phyloP scores from a whole-genome alignment of 2,113 vertebrate genomes.

The Naja naja region DNA sequence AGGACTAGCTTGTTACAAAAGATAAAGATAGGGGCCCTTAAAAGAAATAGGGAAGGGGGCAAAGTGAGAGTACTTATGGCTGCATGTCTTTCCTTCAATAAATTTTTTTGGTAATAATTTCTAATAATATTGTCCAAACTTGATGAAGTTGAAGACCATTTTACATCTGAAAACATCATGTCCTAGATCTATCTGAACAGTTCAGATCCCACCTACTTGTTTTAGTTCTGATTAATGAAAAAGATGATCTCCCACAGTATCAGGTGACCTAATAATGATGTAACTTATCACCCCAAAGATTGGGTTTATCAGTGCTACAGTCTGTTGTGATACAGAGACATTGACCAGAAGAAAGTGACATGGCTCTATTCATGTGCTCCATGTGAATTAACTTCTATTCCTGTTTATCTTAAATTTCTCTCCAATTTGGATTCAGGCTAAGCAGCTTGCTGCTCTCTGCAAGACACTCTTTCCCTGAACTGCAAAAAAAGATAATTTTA shows the following conservation, averaged over 20 bases:
- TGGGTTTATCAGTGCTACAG: background rate
- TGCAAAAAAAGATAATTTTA: slow-evolving; percentile 25
- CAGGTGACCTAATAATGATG: background rate
- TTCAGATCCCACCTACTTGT: background rate
- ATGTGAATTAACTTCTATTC: slow-evolving; percentile 1
- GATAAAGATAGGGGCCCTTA: background rate
- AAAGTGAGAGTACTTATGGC: background rate
- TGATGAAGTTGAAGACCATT: background rate
- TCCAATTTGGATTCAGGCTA: slow-evolving; percentile 7
- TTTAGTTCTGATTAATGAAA: background rate
- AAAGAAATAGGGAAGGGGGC: background rate
- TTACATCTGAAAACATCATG: background rate
- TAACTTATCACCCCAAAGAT: background rate
- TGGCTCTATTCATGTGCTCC: background rate
- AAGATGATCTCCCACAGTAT: background rate
- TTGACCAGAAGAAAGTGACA: slow-evolving; percentile 4
- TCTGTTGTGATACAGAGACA: background rate
- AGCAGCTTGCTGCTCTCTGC: background rate
- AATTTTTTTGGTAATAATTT: background rate
- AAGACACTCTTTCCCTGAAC: background rate
- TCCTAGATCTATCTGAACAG: background rate
- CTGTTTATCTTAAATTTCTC: slow-evolving; percentile 17
- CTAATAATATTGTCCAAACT: background rate
- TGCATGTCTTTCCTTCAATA: background rate
- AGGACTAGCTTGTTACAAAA: background rate